phyloP scores from a whole-genome alignment of 2,888 invertebrate genomes.

The Eulithis prunata region DNA sequence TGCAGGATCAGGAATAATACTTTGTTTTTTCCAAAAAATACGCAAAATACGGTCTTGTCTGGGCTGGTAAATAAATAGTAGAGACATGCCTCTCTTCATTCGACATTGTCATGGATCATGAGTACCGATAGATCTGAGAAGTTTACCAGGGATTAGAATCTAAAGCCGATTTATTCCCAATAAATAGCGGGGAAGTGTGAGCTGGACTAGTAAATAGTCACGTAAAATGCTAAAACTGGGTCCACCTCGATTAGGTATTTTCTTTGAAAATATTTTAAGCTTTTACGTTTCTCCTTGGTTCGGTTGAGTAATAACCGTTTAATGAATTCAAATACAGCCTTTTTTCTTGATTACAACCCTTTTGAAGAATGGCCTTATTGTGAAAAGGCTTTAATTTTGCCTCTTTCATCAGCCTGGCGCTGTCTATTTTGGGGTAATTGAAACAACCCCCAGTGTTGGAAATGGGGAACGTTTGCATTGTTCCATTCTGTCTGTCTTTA shows the following conservation, averaged over 20 bases:
- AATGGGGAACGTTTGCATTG: slow-evolving; percentile 19
- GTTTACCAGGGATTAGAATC: too few species aligned
- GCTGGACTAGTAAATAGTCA: too few species aligned
- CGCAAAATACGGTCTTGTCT: too few species aligned
- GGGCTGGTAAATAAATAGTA: too few species aligned
- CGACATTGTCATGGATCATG: too few species aligned
- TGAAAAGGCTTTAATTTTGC: slow-evolving; percentile 50
- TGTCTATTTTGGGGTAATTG: slow-evolving; percentile 52
- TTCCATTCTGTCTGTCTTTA: slow-evolving; percentile 20
- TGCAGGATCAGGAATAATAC: too few species aligned
- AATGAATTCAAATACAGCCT: slow-evolving; percentile 57
- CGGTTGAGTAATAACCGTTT: slow-evolving; percentile 56
- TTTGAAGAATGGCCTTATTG: slow-evolving; percentile 55
- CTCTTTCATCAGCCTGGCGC: slow-evolving; percentile 52
- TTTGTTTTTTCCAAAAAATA: too few species aligned
- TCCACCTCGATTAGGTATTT: neutral
- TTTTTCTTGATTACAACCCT: slow-evolving; percentile 62
- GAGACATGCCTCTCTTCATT: too few species aligned
- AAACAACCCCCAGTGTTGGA: slow-evolving; percentile 41
- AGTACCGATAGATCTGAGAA: too few species aligned
- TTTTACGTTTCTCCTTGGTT: slow-evolving; percentile 25
- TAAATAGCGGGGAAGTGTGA: too few species aligned
- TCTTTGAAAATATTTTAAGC: neutral
- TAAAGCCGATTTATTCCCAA: too few species aligned
- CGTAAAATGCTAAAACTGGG: too few species aligned